Percentiles rank a stretch among this genome's conserved stretches.
Evolutionary conservation across 2,113 vertebrate genomes (phyloP).

Genomic region (Tauraco erythrolophus): DNA sequence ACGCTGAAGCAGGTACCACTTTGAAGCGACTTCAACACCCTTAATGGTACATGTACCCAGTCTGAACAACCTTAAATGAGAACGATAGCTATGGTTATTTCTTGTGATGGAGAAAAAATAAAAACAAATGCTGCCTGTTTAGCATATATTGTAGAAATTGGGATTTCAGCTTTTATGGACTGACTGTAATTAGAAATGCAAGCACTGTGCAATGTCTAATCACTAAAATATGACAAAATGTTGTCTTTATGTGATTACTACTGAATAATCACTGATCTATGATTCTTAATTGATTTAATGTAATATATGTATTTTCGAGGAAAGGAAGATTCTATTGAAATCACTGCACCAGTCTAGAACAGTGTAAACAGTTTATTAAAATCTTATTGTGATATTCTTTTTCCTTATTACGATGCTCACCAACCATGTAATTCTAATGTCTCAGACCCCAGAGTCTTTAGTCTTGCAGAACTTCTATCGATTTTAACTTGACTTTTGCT

Average conservation of each 20-base stretch:
- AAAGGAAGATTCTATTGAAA: not conserved
- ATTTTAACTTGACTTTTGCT: not conserved
- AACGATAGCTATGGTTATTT: slow-evolving; percentile 30
- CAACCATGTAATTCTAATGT: slow-evolving; percentile 30
- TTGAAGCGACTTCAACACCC: not conserved
- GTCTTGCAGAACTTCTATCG: not conserved
- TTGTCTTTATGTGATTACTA: slow-evolving; percentile 42
- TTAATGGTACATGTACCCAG: not conserved
- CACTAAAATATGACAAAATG: slow-evolving; percentile 49
- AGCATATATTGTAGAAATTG: not conserved
- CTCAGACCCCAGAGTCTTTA: not conserved
- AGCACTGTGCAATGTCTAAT: slow-evolving; percentile 4
- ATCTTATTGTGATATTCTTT: slow-evolving; percentile 26
- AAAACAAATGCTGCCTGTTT: slow-evolving; percentile 33
- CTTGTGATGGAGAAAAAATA: not conserved
- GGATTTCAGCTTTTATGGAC: slow-evolving; percentile 45
- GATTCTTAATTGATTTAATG: slow-evolving; percentile 50
- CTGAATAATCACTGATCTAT: slow-evolving; percentile 28
- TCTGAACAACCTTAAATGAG: not conserved
- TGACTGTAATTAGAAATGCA: slow-evolving; percentile 63
- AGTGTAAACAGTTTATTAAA: slow-evolving; percentile 20
- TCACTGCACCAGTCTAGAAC: not conserved
- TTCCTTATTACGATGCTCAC: slow-evolving; percentile 2
- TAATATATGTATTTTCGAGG: slow-evolving; percentile 17
- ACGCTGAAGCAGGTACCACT: not conserved